Evolutionary conservation across 2,888 invertebrate species (phyloP).

Genomic region (Amiota minor): DNA sequence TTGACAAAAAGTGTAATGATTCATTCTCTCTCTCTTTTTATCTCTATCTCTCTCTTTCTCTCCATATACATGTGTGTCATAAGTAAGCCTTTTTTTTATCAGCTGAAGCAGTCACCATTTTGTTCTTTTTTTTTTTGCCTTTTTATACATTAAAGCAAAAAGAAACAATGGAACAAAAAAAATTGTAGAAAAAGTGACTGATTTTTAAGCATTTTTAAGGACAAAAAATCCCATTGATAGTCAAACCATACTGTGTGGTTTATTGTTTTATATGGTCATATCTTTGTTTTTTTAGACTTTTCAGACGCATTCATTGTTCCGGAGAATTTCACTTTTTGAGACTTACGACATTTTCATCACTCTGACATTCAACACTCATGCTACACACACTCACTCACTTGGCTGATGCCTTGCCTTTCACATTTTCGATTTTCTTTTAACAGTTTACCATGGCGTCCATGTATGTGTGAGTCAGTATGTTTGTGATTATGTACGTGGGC

Average conservation of each 20-base stretch:
- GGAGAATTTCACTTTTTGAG: background rate
- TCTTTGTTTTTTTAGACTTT: background rate
- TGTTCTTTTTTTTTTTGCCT: background rate
- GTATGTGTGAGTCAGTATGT: too few relatives aligned
- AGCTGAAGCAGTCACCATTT: background rate
- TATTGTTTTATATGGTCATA: background rate
- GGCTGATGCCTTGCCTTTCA: too few relatives aligned
- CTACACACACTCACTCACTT: background rate
- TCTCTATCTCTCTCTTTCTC: too few relatives aligned
- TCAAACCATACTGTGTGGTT: background rate
- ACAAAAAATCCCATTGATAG: background rate
- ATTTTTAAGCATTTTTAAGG: too few relatives aligned
- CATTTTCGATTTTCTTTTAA: too few relatives aligned
- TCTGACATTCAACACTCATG: background rate
- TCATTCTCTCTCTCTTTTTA: too few relatives aligned
- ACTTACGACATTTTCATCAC: conserved; percentile 7
- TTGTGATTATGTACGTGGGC: too few relatives aligned
- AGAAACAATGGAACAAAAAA: background rate
- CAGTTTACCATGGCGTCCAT: too few relatives aligned
- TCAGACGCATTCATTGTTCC: background rate
- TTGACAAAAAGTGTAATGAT: background rate
- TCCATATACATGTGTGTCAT: too few relatives aligned
- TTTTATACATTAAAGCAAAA: background rate
- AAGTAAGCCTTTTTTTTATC: background rate
- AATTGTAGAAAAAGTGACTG: too few relatives aligned